Evolutionary conservation across 2,113 vertebrate genomes (phyloP), one percentile per base, ranked within the genome.

Genomic region (Rhabdornis inornatus): DNA sequence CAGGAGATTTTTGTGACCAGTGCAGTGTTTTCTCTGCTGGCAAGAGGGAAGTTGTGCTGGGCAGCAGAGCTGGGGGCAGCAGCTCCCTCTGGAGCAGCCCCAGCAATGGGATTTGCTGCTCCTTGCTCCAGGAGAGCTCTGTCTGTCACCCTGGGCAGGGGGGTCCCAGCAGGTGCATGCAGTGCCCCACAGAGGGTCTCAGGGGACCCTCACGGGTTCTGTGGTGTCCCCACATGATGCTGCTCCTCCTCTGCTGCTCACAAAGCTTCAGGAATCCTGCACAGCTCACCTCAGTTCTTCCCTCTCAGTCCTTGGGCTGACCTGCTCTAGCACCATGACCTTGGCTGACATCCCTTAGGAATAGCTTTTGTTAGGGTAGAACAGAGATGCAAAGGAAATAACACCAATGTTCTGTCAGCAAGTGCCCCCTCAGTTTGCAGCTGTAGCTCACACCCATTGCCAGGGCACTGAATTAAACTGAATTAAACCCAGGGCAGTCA

Each of bases 151-250:
- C n/a, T 39, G 66, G 63, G 50, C 15, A 63, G 31, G 37, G 89
- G 12, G 39, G 6, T 20, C 25, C 33, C 0, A 13, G 52, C 11
- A 8, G 15, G 72, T 7, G 33, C 13, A 3, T 1, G 15, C 15
- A 33, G 42, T 8, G 40, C 50, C 68, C 61, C 31, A 28, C 30
- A 15, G 3, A 85, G 18, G 49, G 40, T 61, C 10, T 56, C 1
- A 30, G 37, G 19, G 31, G 15, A 59, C 33, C 6, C 12, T 24
- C 24, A 16, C 16, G 11, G 44, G 3, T 53, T 25, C 28, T 28
- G 5, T n/a, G 21, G 6, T 53, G 76, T 33, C 11, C n/a, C 16
- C 92, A 49, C 22, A 6, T 2, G 13, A 20, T 1, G 3, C 0
- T 50, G 33, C 15, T 85, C 42, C 59, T 6, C 2, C 15, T 21